Percentiles rank a stretch among this genome's conserved stretches.
These are phyloP conservation scores for Chrysolophus pictus DNA, from an alignment of 2,797 vertebrate genomes.

Conservation along the genomic window DNA sequence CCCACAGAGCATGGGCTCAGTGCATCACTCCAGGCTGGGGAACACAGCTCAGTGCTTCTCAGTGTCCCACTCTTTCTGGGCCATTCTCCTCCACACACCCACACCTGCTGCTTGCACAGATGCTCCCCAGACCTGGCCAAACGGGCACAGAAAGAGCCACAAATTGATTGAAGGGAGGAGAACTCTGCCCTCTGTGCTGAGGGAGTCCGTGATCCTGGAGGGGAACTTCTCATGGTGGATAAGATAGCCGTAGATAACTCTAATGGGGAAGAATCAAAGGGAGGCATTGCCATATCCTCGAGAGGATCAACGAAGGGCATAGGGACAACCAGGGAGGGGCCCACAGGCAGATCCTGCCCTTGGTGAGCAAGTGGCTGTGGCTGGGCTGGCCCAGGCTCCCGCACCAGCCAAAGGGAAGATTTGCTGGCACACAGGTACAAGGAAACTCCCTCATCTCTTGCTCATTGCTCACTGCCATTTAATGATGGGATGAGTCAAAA, in stretches of 20 bases:
- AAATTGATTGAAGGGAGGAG: neutral
- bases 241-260: neutral
- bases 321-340: neutral
- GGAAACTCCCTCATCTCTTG: neutral
- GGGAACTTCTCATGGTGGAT: neutral
- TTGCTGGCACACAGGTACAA: neutral
- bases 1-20: neutral
- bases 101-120: neutral
- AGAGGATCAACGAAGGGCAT: neutral
- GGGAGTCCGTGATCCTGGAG: too few species aligned
- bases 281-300: neutral
- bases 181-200: neutral
- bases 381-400: neutral
- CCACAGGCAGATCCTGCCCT: neutral
- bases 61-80: neutral
- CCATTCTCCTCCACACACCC: neutral
- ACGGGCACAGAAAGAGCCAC: neutral
- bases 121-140: neutral
- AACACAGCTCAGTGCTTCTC: neutral
- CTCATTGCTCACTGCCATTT: neutral
- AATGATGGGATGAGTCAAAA: neutral
- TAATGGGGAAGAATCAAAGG: neutral
- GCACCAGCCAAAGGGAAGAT: neutral
- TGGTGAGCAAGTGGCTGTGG: fast-evolving
- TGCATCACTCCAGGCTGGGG: neutral